Evolutionary conservation across 1,140 invertebrate species (phyloP).

Genomic region (Conus ventricosus): DNA sequence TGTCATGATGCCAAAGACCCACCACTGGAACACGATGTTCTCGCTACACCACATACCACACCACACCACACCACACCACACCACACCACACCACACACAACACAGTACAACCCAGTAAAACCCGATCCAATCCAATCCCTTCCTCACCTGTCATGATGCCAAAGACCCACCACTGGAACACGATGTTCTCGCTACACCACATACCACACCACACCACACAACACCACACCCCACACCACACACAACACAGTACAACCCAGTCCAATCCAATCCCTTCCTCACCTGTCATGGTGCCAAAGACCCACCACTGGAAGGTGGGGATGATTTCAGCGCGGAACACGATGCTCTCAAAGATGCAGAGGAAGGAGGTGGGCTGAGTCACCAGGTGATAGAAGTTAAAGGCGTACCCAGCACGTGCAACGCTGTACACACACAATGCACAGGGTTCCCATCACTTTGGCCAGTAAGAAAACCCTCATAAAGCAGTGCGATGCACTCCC

Average conservation of each 20-base stretch:
- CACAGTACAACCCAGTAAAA: no score
- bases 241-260: no score
- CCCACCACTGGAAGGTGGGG: constrained; percentile 94
- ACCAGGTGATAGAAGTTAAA: constrained; percentile 99
- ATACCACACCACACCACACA: no score
- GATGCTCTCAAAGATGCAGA: constrained; percentile 95
- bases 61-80: no score
- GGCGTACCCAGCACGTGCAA: constrained; percentile 94
- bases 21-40: no score
- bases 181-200: no score
- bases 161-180: constrained; percentile 79
- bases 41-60: no score
- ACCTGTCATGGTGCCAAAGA: constrained; percentile 96
- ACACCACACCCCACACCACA: no score
- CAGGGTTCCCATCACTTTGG: background rate
- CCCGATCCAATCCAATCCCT: no score
- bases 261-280: constrained; percentile 33
- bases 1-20: constrained; percentile 89
- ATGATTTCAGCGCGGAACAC: constrained; percentile 57
- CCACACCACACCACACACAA: no score
- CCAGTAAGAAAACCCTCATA: background rate
- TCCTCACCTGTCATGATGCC: constrained; percentile 90
- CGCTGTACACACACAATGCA: constrained; percentile 78
- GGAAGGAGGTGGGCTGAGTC: constrained; percentile 94
- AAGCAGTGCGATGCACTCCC: background rate